phyloP scores from a whole-genome alignment of 2,888 invertebrate genomes.

The Balanococcus diminutus region DNA sequence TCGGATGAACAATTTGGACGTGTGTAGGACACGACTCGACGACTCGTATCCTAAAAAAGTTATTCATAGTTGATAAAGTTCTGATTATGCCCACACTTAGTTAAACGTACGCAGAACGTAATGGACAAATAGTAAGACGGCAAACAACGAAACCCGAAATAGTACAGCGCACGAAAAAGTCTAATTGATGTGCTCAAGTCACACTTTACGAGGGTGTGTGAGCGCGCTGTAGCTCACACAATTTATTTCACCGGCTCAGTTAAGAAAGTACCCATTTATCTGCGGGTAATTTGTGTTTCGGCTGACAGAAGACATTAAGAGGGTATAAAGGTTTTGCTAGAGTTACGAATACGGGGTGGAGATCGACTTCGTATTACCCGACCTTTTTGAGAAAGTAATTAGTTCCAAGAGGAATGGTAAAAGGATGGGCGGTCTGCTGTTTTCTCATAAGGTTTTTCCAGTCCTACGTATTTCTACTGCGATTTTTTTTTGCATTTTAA shows the following conservation, averaged over 20 bases:
- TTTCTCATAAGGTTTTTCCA: conserved; percentile 6
- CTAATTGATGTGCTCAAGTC: conserved; percentile 36
- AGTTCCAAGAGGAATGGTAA: conserved; percentile 35
- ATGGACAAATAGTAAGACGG: conserved; percentile 26
- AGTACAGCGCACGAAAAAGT: conserved; percentile 27
- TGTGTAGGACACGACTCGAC: background rate
- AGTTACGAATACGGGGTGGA: conserved; percentile 29
- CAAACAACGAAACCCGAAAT: conserved; percentile 25
- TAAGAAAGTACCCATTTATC: conserved; percentile 53
- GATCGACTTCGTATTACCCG: conserved; percentile 36
- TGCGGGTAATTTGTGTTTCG: conserved; percentile 54
- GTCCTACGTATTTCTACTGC: background rate
- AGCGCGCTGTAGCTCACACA: conserved; percentile 25
- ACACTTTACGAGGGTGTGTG: conserved; percentile 43
- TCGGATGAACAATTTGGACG: too few relatives aligned
- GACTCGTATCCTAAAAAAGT: background rate
- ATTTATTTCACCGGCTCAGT: conserved; percentile 47
- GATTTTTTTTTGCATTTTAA: conserved; percentile 15
- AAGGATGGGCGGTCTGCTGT: conserved; percentile 30
- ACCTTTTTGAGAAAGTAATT: conserved; percentile 44
- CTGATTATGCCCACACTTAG: conserved; percentile 12
- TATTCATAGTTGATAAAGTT: conserved; percentile 33
- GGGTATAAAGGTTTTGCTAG: conserved; percentile 44
- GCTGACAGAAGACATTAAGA: conserved; percentile 54
- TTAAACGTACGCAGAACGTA: background rate